Conservation (phyloP, 2,888 invertebrate species). For the Boloria selene region DNA sequence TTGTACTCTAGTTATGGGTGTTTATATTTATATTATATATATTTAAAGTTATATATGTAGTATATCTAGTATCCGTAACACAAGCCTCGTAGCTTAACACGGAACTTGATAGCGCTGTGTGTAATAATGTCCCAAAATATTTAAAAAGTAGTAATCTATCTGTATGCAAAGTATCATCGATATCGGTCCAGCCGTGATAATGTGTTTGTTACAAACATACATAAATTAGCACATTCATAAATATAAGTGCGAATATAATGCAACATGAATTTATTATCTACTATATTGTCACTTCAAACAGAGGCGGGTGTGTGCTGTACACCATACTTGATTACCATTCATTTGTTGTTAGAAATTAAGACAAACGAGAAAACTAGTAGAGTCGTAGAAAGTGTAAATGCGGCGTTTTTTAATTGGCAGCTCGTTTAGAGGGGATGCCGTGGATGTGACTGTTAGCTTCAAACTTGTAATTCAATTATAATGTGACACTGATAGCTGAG, state of each 20-base stretch:
- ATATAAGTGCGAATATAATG: background rate
- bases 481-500: slow-evolving; percentile 3
- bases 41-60: too few species aligned
- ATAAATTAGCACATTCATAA: too few species aligned
- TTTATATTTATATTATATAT: too few species aligned
- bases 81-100: too few species aligned
- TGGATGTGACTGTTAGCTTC: slow-evolving; percentile 23
- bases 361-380: slow-evolving; percentile 44
- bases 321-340: slow-evolving; percentile 38
- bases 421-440: slow-evolving; percentile 31
- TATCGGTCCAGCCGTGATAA: too few species aligned
- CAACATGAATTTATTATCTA: background rate
- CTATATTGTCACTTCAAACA: slow-evolving; percentile 18
- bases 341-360: slow-evolving; percentile 49
- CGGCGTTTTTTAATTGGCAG: slow-evolving; percentile 42
- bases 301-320: slow-evolving; percentile 13
- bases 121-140: too few species aligned
- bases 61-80: too few species aligned
- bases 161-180: too few species aligned
- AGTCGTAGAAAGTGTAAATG: slow-evolving; percentile 45
- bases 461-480: slow-evolving; percentile 35
- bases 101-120: too few species aligned
- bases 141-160: too few species aligned
- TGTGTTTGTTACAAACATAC: too few species aligned
- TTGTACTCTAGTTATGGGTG: too few species aligned